Percentiles rank a stretch among this genome's conserved stretches.
Conservation (phyloP, 2,797 vertebrate genomes). For the Gallirallus australis region DNA sequence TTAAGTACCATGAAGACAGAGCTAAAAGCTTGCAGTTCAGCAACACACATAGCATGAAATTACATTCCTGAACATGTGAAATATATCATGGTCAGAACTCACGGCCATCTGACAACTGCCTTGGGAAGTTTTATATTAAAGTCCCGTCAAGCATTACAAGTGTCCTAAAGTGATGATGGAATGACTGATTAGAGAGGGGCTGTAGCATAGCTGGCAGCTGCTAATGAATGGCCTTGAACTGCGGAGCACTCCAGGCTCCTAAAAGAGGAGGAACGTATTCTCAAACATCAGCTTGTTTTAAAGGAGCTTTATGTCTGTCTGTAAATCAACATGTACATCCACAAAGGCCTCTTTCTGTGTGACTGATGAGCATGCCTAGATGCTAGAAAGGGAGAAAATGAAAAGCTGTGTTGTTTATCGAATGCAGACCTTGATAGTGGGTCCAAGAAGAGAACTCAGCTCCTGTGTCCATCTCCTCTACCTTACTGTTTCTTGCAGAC, state of each 20-base stretch:
- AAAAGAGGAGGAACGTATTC: rapidly evolving
- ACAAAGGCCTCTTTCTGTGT: background rate
- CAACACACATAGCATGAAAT: background rate
- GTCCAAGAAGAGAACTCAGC: background rate
- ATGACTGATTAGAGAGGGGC: constrained; percentile 22
- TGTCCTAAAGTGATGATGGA: constrained; percentile 14
- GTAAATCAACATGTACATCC: background rate
- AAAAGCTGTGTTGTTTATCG: background rate
- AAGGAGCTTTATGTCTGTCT: background rate
- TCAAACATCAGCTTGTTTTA: background rate
- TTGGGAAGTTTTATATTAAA: constrained; percentile 48
- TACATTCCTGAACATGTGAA: constrained; percentile 13
- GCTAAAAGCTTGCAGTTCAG: constrained; percentile 15
- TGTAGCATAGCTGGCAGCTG: constrained; percentile 17
- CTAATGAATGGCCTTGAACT: background rate
- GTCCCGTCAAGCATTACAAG: background rate
- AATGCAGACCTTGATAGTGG: background rate
- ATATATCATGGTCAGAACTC: background rate
- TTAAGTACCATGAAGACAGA: background rate
- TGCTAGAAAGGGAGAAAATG: background rate
- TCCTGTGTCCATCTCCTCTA: background rate
- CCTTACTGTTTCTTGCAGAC: background rate
- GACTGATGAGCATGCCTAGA: background rate
- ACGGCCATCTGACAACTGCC: constrained; percentile 17
- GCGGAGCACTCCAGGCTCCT: background rate